These are phyloP conservation scores for Xanthia togata DNA, from an alignment of 2,888 invertebrate genomes.

Conservation along the genomic window DNA sequence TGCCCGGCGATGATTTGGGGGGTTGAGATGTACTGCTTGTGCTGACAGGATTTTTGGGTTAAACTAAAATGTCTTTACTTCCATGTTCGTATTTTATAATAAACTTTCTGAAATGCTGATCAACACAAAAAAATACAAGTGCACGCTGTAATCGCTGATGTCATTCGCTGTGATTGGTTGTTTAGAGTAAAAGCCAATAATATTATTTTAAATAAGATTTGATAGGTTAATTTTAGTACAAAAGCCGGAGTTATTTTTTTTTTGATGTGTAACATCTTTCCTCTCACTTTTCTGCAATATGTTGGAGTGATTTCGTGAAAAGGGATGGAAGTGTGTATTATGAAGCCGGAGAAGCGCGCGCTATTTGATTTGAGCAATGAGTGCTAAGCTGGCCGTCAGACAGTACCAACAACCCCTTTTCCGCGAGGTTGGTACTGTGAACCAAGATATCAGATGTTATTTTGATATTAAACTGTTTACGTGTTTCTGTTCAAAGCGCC, in stretches of 20 bases:
- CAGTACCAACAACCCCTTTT: too few relatives aligned
- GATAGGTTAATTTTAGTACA: background rate
- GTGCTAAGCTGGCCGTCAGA: too few relatives aligned
- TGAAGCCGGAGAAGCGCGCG: too few relatives aligned
- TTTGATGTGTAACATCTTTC: too few relatives aligned
- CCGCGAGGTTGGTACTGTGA: too few relatives aligned
- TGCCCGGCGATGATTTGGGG: conserved; percentile 62
- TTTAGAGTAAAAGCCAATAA: background rate
- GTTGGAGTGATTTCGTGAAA: too few relatives aligned
- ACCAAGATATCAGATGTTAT: too few relatives aligned
- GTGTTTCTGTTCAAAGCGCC: background rate
- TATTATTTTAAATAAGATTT: background rate
- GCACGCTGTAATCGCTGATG: background rate
- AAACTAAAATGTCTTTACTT: conserved; percentile 1
- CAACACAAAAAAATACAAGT: background rate
- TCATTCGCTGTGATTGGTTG: background rate
- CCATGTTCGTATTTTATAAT: background rate
- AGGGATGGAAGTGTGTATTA: too few relatives aligned
- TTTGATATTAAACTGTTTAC: background rate
- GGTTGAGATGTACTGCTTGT: conserved; percentile 43
- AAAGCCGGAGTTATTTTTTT: background rate
- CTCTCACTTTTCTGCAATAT: too few relatives aligned
- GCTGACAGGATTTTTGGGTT: background rate
- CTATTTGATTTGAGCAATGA: too few relatives aligned
- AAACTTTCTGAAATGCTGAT: background rate